Evolutionary conservation across 1,140 invertebrate genomes (phyloP).

Genomic region (Apis dorsata): DNA sequence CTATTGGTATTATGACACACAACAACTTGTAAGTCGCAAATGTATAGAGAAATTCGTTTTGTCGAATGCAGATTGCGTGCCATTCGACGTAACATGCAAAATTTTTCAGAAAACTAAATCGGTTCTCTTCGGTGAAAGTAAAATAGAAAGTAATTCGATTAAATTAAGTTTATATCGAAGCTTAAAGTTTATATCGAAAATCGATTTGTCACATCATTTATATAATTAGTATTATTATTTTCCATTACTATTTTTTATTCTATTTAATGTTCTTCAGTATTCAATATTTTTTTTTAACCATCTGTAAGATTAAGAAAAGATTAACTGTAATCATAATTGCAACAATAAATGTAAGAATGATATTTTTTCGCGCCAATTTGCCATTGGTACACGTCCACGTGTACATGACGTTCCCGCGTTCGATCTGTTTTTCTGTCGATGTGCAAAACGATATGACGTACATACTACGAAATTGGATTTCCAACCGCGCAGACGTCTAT

Average conservation of each 20-base stretch:
- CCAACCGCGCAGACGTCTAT: neutral
- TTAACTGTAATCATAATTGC: no score
- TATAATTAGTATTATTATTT: neutral
- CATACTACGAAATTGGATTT: constrained; percentile 7
- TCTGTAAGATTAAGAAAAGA: neutral
- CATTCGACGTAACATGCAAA: neutral
- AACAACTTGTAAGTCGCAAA: constrained; percentile 6
- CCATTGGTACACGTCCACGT: constrained; percentile 45
- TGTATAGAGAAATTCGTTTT: constrained; percentile 26
- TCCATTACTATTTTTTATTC: neutral
- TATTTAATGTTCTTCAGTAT: no score
- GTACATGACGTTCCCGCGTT: constrained; percentile 40
- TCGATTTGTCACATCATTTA: neutral
- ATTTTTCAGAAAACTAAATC: constrained; percentile 18
- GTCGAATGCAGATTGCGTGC: constrained; percentile 21
- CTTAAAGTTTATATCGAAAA: neutral
- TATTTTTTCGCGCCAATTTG: constrained; percentile 62
- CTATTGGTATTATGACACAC: neutral
- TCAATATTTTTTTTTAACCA: no score
- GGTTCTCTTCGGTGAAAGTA: constrained; percentile 24
- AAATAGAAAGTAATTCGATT: neutral
- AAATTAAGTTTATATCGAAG: neutral
- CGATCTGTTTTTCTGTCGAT: constrained; percentile 27
- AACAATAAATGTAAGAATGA: neutral
- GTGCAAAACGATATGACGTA: neutral